Evolutionary conservation across 2,797 vertebrate genomes (phyloP), one percentile per base, ranked within the genome.

Genomic region (Siniperca undulata): DNA sequence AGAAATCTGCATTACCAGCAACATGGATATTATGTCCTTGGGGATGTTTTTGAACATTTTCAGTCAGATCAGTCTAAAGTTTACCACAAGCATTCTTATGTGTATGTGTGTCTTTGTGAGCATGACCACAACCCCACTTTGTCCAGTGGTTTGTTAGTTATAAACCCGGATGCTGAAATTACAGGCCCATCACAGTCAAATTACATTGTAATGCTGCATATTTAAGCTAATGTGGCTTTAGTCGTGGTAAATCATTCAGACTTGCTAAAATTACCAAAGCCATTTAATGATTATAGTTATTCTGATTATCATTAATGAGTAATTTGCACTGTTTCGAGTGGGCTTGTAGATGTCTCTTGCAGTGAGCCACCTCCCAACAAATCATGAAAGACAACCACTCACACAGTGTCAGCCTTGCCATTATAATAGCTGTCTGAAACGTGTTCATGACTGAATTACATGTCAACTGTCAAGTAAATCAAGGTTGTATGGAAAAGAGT

Each of bases 11-110:
- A 77, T 81, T 62, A 40, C 50, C 19, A 67, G 8, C 30, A 60
- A 2, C 59, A 60, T 83, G 34, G 14, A 56, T 50, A 44, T 17
- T 34, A 24, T 90, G 64, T 66, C 68, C 65, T 74, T 71, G 52
- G 66, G 46, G 58, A 56, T 27, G 38, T 38, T 12, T 74, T 22
- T 27, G 16, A 16, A 40, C 22, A 44, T 68, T 64, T 27, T 44
- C 16, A 27, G 27, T 58, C 4, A 55, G 38, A 55, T 73, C 38
- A 64, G 14, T 59, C 5, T 9, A 30, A 20, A 30, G 34, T 30
- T 64, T 14, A 11, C 46, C 16, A 20, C 30, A 30, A 30, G 30
- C 30, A 30, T 30, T 30, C 30, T 30, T 30, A 30, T 30, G 30
- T 30, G 30, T 30, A 30, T 30, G 30, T 36, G 36, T 36, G 14